Evolutionary conservation across 2,888 invertebrate species (phyloP).

Genomic region (Vanessa cardui): DNA sequence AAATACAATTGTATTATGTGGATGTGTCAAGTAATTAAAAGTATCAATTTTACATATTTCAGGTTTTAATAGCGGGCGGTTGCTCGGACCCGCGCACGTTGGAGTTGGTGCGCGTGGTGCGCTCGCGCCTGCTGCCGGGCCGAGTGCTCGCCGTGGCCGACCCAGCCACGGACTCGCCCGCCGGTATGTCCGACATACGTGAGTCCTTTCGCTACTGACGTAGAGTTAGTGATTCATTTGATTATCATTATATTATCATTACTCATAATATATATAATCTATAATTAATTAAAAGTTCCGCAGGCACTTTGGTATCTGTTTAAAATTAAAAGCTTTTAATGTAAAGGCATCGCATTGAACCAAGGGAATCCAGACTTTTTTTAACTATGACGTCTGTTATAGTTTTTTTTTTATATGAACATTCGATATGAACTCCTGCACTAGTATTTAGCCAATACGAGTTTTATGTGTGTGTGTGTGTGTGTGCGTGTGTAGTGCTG

Average conservation of each 20-base stretch:
- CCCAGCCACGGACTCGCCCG: constrained; percentile 72
- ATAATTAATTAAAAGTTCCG: neutral
- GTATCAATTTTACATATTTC: constrained; percentile 13
- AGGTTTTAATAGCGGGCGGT: constrained; percentile 87
- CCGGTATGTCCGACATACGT: constrained; percentile 77
- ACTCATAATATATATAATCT: neutral
- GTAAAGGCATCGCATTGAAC: too few species aligned
- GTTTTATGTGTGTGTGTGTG: neutral
- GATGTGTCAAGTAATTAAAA: too few species aligned
- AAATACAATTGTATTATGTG: too few species aligned
- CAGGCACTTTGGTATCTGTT: too few species aligned
- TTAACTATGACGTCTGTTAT: too few species aligned
- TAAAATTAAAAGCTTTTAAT: too few species aligned
- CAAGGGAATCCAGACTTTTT: too few species aligned
- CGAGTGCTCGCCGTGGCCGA: constrained; percentile 86
- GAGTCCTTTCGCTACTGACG: constrained; percentile 49
- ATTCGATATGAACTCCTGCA: too few species aligned
- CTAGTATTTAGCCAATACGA: too few species aligned
- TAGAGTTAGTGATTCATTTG: neutral
- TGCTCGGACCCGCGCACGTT: constrained; percentile 85
- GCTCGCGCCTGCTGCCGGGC: constrained; percentile 85
- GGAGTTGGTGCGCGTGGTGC: constrained; percentile 85
- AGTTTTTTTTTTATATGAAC: too few species aligned
- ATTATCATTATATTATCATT: neutral
- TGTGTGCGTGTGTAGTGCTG: constrained; percentile 57